A percentile compares a stretch with the other conserved stretches of the same genome.
These are phyloP conservation scores for Phylloscopus collybita DNA, from an alignment of 2,797 vertebrate genomes.

Conservation along the genomic window DNA sequence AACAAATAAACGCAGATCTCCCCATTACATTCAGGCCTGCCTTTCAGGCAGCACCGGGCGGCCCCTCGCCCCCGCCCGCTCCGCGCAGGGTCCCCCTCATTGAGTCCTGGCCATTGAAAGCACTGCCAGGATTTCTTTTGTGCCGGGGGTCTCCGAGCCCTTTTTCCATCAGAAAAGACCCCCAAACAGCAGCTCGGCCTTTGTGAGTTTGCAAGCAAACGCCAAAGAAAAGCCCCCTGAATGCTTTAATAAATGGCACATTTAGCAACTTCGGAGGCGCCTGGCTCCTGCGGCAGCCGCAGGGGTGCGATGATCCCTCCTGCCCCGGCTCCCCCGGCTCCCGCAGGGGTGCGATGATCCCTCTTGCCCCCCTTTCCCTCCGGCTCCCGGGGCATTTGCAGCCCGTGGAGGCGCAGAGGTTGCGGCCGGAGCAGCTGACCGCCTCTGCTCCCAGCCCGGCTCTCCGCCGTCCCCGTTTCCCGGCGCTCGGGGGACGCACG, in stretches of 20 bases:
- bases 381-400: constrained; percentile 18
- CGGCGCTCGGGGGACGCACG: background rate
- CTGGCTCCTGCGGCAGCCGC: constrained; percentile 61
- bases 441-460: background rate
- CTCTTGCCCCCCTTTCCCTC: constrained; percentile 4
- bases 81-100: constrained; percentile 79
- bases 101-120: constrained; percentile 84
- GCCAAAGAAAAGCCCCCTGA: constrained; percentile 73
- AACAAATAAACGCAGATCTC: constrained; percentile 80
- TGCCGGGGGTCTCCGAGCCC: constrained; percentile 80
- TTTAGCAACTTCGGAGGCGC: constrained; percentile 69
- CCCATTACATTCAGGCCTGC: constrained; percentile 81
- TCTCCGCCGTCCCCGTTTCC: background rate
- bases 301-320: constrained; percentile 46
- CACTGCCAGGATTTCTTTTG: constrained; percentile 86
- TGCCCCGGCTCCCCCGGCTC: constrained; percentile 1
- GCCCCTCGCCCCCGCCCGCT: constrained; percentile 61
- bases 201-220: constrained; percentile 76
- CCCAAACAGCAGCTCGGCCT: constrained; percentile 80
- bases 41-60: constrained; percentile 74
- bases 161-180: constrained; percentile 81
- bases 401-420: background rate
- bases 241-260: constrained; percentile 81
- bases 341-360: constrained; percentile 23
- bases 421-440: background rate